These are phyloP conservation scores for Eristalis tenax DNA, from an alignment of 2,888 invertebrate genomes.

Conservation along the genomic window DNA sequence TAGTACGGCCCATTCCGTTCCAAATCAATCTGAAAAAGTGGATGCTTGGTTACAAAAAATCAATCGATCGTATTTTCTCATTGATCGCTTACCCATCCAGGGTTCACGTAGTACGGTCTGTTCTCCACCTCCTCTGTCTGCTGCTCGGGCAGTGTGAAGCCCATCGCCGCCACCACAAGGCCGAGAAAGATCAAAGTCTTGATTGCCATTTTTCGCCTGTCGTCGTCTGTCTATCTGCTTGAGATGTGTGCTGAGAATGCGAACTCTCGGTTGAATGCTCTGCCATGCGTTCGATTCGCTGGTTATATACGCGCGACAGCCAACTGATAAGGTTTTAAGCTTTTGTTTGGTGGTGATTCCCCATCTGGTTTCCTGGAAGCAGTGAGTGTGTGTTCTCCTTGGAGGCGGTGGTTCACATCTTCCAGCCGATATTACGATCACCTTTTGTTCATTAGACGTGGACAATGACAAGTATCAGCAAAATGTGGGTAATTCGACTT, in stretches of 20 bases:
- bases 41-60: not conserved
- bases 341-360: not conserved
- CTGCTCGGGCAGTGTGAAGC: conserved; percentile 27
- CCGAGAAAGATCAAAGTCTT: conserved; percentile 19
- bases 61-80: not conserved
- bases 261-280: conserved; percentile 20
- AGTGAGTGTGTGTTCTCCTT: not conserved
- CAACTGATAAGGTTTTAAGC: not conserved
- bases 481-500: too few species aligned
- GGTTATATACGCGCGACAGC: conserved; percentile 7
- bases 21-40: not conserved
- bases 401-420: not conserved
- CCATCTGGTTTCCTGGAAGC: not conserved
- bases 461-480: too few species aligned
- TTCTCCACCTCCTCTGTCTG: not conserved
- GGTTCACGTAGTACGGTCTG: not conserved
- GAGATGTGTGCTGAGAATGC: not conserved
- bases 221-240: not conserved
- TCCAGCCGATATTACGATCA: not conserved
- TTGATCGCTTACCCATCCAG: conserved; percentile 11
- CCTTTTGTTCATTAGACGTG: too few species aligned
- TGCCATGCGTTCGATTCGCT: not conserved
- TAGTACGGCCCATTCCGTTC: not conserved
- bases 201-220: conserved; percentile 12
- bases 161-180: conserved; percentile 23